A percentile compares a stretch with the other conserved stretches of the same genome.
Conservation (phyloP, 30 jellyfish, hydroid and myxozoan species). For the Hydractinia echinata region DNA sequence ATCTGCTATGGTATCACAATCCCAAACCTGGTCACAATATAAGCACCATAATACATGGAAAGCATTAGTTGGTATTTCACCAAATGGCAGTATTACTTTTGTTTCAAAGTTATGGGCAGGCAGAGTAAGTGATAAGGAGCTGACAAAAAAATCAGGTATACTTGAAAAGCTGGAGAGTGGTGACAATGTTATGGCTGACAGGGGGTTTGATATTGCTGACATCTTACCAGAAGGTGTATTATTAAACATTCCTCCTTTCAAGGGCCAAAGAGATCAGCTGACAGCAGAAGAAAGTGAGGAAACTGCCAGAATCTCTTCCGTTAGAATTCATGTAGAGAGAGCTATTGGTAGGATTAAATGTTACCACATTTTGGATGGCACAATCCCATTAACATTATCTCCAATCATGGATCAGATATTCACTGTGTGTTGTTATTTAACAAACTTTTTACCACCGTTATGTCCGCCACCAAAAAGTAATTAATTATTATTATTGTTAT, state of each 20-base stretch:
- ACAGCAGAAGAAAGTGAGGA: no score
- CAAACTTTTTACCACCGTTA: no score
- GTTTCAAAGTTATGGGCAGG: slow-evolving; percentile 6
- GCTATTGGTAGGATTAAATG: no score
- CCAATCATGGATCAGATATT: no score
- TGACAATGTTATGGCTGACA: neutral
- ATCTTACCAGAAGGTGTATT: slow-evolving; percentile 6
- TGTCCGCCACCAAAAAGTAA: no score
- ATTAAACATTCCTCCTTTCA: neutral
- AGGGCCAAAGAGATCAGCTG: neutral
- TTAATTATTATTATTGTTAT: no score
- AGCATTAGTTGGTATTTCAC: slow-evolving; percentile 13
- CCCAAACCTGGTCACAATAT: slow-evolving; percentile 18
- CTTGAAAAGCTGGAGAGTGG: neutral
- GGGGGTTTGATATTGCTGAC: neutral
- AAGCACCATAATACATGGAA: no score
- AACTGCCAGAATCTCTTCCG: no score
- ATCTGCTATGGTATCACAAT: neutral
- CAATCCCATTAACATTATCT: no score
- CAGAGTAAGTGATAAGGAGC: neutral
- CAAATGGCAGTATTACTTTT: slow-evolving; percentile 8
- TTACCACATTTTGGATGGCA: no score
- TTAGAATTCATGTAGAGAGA: no score
- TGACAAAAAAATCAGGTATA: slow-evolving; percentile 17
- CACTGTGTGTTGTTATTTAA: no score